These are phyloP conservation scores for Chelonus insularis DNA, from an alignment of 1,140 invertebrate genomes.

Conservation along the genomic window DNA sequence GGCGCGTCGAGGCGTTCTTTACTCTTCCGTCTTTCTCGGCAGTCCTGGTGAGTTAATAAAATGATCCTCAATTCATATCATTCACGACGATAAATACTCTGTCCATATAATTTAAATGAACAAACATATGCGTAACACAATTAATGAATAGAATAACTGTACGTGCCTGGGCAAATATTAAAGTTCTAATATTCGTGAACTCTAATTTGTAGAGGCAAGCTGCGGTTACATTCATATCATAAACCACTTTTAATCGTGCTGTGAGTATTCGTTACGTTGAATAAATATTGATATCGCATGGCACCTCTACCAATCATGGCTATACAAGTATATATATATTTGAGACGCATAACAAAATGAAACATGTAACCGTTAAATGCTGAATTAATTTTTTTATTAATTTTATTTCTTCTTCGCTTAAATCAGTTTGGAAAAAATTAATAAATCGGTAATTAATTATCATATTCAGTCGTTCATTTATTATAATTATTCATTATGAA, in stretches of 20 bases:
- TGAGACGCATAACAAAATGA: too few species aligned
- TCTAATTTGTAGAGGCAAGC: constrained; percentile 35
- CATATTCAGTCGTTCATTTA: too few species aligned
- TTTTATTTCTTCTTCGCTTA: too few species aligned
- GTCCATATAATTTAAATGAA: too few species aligned
- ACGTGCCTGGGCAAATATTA: background rate
- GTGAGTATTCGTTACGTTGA: constrained; percentile 50
- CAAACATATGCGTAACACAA: too few species aligned
- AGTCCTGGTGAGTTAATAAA: constrained; percentile 74
- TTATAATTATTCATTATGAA: too few species aligned
- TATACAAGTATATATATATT: background rate
- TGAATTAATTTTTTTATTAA: too few species aligned
- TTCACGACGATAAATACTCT: too few species aligned
- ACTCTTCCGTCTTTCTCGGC: constrained; percentile 87
- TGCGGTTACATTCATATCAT: constrained; percentile 53
- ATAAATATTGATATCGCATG: constrained; percentile 58
- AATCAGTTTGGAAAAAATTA: too few species aligned
- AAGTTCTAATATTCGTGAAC: background rate
- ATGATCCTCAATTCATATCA: background rate
- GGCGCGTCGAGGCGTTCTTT: constrained; percentile 76
- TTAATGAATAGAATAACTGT: too few species aligned
- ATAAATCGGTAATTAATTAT: too few species aligned
- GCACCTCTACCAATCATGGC: constrained; percentile 49
- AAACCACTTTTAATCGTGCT: constrained; percentile 56
- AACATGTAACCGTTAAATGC: too few species aligned